Evolutionary conservation across 1,140 invertebrate species (phyloP).

Genomic region (Hyposmocoma kahamanoa): DNA sequence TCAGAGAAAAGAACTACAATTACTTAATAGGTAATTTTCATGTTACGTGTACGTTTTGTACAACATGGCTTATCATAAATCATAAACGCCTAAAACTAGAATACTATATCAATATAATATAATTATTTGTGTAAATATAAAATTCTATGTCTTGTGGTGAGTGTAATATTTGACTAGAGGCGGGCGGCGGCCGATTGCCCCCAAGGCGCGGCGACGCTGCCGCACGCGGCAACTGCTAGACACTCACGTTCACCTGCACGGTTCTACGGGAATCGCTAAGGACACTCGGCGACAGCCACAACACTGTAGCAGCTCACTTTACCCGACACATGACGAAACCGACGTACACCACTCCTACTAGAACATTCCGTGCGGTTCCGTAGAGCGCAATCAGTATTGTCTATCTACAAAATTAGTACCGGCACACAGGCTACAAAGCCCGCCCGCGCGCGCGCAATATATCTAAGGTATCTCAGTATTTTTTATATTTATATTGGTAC

Average conservation of each 20-base stretch:
- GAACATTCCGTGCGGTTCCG: too few relatives aligned
- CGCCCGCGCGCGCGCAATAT: slow-evolving; percentile 60
- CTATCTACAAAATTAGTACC: too few relatives aligned
- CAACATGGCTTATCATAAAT: slow-evolving; percentile 58
- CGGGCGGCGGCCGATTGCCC: slow-evolving; percentile 32
- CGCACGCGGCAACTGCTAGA: slow-evolving; percentile 1
- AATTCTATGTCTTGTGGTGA: slow-evolving; percentile 70
- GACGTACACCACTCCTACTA: too few relatives aligned
- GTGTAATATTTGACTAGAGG: slow-evolving; percentile 74
- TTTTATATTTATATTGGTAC: slow-evolving; percentile 78
- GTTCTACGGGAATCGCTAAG: background rate
- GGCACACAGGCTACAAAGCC: slow-evolving; percentile 17
- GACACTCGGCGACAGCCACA: too few relatives aligned
- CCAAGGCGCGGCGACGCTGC: background rate
- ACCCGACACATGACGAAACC: background rate
- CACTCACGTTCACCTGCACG: background rate
- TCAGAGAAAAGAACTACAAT: slow-evolving; percentile 49
- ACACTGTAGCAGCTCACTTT: background rate
- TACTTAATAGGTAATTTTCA: slow-evolving; percentile 38
- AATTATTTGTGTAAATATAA: slow-evolving; percentile 74
- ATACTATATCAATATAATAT: slow-evolving; percentile 73
- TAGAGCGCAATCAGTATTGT: too few relatives aligned
- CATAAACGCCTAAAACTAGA: slow-evolving; percentile 73
- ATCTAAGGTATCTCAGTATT: slow-evolving; percentile 66
- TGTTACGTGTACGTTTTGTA: slow-evolving; percentile 34